Base-by-base conservation (phyloP, 92 coral and sea anemone genomes). In the Ricordea florida region DNA sequence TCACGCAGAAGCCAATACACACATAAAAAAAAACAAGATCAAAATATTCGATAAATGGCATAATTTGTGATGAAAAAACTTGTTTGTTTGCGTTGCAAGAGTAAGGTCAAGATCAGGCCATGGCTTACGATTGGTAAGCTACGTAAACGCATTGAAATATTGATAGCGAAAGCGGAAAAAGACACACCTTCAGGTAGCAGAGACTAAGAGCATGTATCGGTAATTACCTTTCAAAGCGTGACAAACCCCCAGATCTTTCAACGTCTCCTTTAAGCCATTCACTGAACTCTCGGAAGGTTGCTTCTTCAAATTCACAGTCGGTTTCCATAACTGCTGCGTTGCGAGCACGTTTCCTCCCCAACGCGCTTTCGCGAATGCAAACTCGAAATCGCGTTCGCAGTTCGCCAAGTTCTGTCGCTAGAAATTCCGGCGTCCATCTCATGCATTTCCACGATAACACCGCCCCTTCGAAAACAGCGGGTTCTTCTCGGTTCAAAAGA, bases 361-460 rank as follows among this genome's bases (percentile, higher is more conserved):
- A 42, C 7, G 84, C 80, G 15, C 50, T 62, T 28, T 53, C 45
- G 27, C 86, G 87, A 8, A 89, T 64, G 17, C 83, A 90, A 57
- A 90, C 83, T 48, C 98, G 88, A 77, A 93, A 93, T 15, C 84
- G 78, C 29, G 96, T 93, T 36, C 82, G 79, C 32, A 71, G 82
- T 43, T 65, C 69, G 15, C 84, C 88, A 28, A 90, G 89, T 72
- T 90, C 69, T 14, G 53, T 40, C 26, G 89, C 85, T 47, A 93
- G 79, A 69, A 50, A 87, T 77, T 80, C 83, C 17, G 98, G 98
- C 15, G 84, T 87, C 98, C 98, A 93, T 10, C 24, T 37, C 13
- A 82, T 69, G 37, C 96, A 90, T 42, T 67, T 60, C 96, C 98
- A 93, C 7, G 80, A 37, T 22, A 70, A 64, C 16, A 81, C 85